Evolutionary conservation across 2,797 vertebrate genomes (phyloP), one percentile per base, ranked within the genome.

Genomic region (Clarias platycephalus): DNA sequence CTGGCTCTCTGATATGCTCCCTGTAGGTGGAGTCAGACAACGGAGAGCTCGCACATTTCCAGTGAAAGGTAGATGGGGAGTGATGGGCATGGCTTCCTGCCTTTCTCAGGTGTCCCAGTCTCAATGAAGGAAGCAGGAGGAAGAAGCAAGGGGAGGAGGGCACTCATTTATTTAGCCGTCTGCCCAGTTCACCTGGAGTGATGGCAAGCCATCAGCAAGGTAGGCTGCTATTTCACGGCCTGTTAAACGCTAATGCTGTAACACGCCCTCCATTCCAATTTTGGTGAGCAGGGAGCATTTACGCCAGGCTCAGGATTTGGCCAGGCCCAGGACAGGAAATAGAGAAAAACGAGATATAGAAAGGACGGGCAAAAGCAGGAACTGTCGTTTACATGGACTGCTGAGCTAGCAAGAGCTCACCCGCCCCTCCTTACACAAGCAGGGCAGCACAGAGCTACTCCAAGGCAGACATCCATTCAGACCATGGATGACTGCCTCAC

Each of bases 221-320:
- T 96, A 95, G 96, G 94, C 94, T 95, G 95, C 95, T 96, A 97
- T 97, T 97, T 97, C 97, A 97, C 95, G 96, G 95, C 96, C 97
- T 97, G 96, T 97, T 98, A 97, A 96, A 94, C 95, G 93, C 95
- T 96, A 96, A 97, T 95, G 95, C 93, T 85, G 93, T 95, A 96
- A 97, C 96, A 95, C 94, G 93, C 92, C 93, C 94, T 91, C 95
- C 91, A 93, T 93, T 95, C 94, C 95, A 94, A 94, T 96, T 96
- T 95, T 92, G 92, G 93, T 95, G 94, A 95, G 94, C 93, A 92
- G 93, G 92, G 94, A 95, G 93, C 93, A 94, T 94, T 94, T 93
- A 91, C 91, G 87, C 92, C 92, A 90, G 89, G 92, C 92, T 93
- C 93, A 94, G 94, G 93, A 92, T 94, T 95, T 89, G 90, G 92